Conservation (phyloP, 2,797 vertebrate genomes). For the Darevskia nairensis region DNA sequence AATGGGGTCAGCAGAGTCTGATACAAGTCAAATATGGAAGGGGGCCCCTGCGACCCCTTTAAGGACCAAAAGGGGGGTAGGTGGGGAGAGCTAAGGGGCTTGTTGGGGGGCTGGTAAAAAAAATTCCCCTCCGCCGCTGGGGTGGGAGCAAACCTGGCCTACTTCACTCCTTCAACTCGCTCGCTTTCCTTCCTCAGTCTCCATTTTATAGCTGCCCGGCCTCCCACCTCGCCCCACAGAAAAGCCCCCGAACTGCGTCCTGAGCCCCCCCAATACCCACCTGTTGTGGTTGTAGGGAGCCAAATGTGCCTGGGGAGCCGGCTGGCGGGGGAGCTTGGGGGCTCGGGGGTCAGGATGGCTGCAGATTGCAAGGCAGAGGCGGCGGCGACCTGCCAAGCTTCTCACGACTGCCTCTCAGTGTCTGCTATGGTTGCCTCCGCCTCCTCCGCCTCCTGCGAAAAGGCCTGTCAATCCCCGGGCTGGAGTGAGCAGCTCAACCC, state of each 20-base stretch:
- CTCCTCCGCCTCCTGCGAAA: slow-evolving; percentile 51
- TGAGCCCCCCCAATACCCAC: slow-evolving; percentile 69
- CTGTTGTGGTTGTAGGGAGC: slow-evolving; percentile 74
- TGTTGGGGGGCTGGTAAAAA: not conserved
- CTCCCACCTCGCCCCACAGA: slow-evolving; percentile 42
- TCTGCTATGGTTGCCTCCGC: slow-evolving; percentile 37
- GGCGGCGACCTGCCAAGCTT: slow-evolving; percentile 54
- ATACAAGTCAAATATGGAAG: not conserved
- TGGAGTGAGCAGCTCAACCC: slow-evolving; percentile 66
- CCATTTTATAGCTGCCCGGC: slow-evolving; percentile 69
- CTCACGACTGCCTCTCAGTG: slow-evolving; percentile 54
- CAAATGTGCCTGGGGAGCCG: slow-evolving; percentile 64
- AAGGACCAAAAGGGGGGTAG: not conserved
- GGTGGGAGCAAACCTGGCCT: not conserved
- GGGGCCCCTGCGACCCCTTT: not conserved
- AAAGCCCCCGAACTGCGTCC: slow-evolving; percentile 38
- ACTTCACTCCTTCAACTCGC: not conserved
- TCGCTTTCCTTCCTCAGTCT: slow-evolving; percentile 53
- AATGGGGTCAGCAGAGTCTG: not conserved
- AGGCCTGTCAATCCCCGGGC: slow-evolving; percentile 68
- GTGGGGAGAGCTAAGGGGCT: not conserved
- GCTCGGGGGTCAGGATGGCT: slow-evolving; percentile 75
- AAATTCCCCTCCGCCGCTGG: not conserved
- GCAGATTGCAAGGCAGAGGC: slow-evolving; percentile 73
- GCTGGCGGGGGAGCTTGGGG: slow-evolving; percentile 57